Base-by-base conservation (phyloP, 2,888 invertebrate species). In the Thymelicus sylvestris region DNA sequence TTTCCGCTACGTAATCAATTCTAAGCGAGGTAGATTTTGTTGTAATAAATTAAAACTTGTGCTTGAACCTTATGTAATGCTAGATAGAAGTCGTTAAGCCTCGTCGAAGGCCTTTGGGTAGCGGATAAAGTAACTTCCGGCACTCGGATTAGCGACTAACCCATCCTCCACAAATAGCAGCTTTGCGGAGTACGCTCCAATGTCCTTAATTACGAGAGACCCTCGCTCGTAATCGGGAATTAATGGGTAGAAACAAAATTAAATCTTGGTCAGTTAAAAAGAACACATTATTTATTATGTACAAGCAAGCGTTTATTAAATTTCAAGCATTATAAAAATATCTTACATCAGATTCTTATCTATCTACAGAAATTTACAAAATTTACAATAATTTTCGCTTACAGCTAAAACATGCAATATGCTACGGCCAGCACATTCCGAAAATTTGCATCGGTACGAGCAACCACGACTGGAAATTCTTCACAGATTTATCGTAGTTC, bases 381-480 rank as follows among this genome's bases (percentile, higher is more conserved):
- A 77, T 77, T 74, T 74, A 69, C 69, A 69, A 57, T 38, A 5
- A 61, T 61, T 48, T 44, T 24, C 19, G 13, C 50, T 52, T 63
- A 24, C 15, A 15, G 10, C 55, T 39, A 72, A 63, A 59, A 66
- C 72, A 75, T 72, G 71, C 74, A 52, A 61, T 71, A 76, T 73
- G 47, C 82, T 78, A 90, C 0, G 84, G 77, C 92, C 92, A 92
- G 74, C 88, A 88, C 87, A 92, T 86, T 7, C 91, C 92, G 47
- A 87, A 80, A 2, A 74, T 71, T 66, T 87, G 86, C 88, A 88
- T 87, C 19, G 90, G 86, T 31, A 78, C 15, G 2, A 77, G 73
- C 68, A 92, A 71, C 91, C 91, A 91, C 1, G 83, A 74, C 67
- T 91, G 89, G 55, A 90, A 92, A 74, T 88, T 87, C 6, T 86